phyloP scores from a whole-genome alignment of 2,797 vertebrate genomes.

The Thunnus albacares region DNA sequence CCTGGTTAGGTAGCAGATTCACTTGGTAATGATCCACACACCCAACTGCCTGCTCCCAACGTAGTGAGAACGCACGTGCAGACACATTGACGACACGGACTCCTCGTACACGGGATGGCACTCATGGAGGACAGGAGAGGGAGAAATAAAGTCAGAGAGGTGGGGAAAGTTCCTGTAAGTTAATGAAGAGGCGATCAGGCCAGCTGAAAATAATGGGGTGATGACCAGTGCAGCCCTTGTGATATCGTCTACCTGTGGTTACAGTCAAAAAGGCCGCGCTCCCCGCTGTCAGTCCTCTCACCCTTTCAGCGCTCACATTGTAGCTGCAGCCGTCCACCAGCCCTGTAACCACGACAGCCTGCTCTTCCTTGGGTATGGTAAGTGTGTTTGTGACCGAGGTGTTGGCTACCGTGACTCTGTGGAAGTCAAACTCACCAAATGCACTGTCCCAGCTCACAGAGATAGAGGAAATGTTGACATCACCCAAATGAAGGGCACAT shows the following conservation, averaged over 20 bases:
- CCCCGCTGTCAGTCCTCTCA: slow-evolving; percentile 81
- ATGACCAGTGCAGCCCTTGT: slow-evolving; percentile 13
- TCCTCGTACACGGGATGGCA: slow-evolving; percentile 64
- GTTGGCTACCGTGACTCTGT: slow-evolving; percentile 82
- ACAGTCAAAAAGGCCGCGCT: slow-evolving; percentile 77
- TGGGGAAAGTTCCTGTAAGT: slow-evolving; percentile 35
- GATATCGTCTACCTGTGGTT: slow-evolving; percentile 81
- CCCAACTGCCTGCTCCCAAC: slow-evolving; percentile 84
- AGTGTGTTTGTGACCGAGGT: slow-evolving; percentile 69
- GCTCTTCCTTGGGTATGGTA: slow-evolving; percentile 71
- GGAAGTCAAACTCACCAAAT: slow-evolving; percentile 87
- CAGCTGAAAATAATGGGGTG: slow-evolving; percentile 20
- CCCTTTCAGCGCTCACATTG: slow-evolving; percentile 85
- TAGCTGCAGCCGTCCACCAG: slow-evolving; percentile 88
- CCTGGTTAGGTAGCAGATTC: slow-evolving; percentile 85
- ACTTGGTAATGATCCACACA: slow-evolving; percentile 86
- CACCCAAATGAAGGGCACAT: slow-evolving; percentile 82
- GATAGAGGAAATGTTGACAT: slow-evolving; percentile 83
- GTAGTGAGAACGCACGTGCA: slow-evolving; percentile 82
- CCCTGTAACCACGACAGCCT: slow-evolving; percentile 80
- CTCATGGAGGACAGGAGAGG: slow-evolving; percentile 50
- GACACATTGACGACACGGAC: slow-evolving; percentile 66
- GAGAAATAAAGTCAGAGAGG: slow-evolving; percentile 33
- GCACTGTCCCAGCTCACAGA: slow-evolving; percentile 86
- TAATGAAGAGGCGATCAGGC: slow-evolving; percentile 4